Base-by-base conservation (phyloP, 2,888 invertebrate genomes). In the Chrysomela aeneicollis region DNA sequence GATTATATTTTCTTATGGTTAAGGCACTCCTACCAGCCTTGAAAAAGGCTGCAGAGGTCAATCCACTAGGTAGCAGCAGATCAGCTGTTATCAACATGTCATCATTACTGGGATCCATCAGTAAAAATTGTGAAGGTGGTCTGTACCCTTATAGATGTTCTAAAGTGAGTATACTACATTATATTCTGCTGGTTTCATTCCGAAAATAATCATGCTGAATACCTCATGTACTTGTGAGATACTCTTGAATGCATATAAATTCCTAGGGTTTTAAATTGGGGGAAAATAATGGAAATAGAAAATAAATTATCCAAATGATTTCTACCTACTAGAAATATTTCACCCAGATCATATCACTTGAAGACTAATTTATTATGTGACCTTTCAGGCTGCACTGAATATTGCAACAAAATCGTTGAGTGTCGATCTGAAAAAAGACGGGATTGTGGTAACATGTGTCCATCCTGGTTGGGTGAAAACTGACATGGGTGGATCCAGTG, bases 391-490 rank as follows among this genome's bases (percentile, higher is more conserved):
- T 59, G 95, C 94, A 1, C 80, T 95, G 37, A 96, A 97, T 83
- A 92, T 93, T 75, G 91, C 92, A 1, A 94, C 95, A 0, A 92
- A 90, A 79, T 92, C 93, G 0, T 87, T 96, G 87, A 91, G 93
- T 75, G 79, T 92, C 5, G 96, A 97, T 81, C 84, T 96, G 68
- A 89, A 89, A 78, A 86, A 87, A 42, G 88, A 91, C 72, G 87
- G 89, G 50, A 94, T 97, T 70, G 77, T 95, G 17, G 92, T 90
- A 0, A 85, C 90, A 0, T 86, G 85, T 61, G 79, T 97, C 65
- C 95, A 96, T 83, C 96, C 96, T 0, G 96, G 96, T 1, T 96
- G 95, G 96, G 94, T 96, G 6, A 89, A 90, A 79, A 97, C 96
- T 0, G 91, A 91, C 71, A 91, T 96, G 93, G 96, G 96, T 3